Conservation (phyloP, 2,888 invertebrate species). For the Anthophora plumipes region DNA sequence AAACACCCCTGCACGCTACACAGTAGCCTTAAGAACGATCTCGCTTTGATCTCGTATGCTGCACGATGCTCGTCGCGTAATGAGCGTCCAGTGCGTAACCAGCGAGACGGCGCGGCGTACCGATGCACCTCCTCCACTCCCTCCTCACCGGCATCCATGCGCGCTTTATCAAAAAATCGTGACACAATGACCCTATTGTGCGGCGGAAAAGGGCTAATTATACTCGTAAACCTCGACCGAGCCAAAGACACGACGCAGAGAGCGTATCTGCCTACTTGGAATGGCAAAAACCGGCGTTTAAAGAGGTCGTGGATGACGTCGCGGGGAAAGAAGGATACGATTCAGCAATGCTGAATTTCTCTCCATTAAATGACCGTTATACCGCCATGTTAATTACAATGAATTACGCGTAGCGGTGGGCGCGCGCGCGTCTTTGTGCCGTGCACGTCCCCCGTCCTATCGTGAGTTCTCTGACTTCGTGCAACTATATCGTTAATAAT, state of each 20-base stretch:
- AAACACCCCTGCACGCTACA: neutral
- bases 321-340: slow-evolving; percentile 34
- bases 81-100: slow-evolving; percentile 39
- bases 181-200: slow-evolving; percentile 57
- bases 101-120: slow-evolving; percentile 1
- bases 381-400: slow-evolving; percentile 77
- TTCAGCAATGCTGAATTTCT: slow-evolving; percentile 59
- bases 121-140: neutral
- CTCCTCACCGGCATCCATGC: neutral
- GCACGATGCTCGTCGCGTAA: slow-evolving; percentile 39
- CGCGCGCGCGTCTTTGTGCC: slow-evolving; percentile 9
- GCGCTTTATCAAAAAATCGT: slow-evolving; percentile 51
- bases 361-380: slow-evolving; percentile 58
- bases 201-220: slow-evolving; percentile 53
- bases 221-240: slow-evolving; percentile 20
- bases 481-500: neutral
- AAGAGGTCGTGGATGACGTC: slow-evolving; percentile 54
- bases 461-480: neutral
- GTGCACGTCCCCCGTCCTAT: slow-evolving; percentile 15
- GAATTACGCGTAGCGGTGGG: slow-evolving; percentile 71
- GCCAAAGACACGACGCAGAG: neutral
- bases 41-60: slow-evolving; percentile 40
- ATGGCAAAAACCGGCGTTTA: slow-evolving; percentile 23
- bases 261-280: slow-evolving; percentile 3
- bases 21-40: slow-evolving; percentile 11